Evolutionary conservation across 1,140 invertebrate genomes (phyloP).

Genomic region (Bombus pascuorum): DNA sequence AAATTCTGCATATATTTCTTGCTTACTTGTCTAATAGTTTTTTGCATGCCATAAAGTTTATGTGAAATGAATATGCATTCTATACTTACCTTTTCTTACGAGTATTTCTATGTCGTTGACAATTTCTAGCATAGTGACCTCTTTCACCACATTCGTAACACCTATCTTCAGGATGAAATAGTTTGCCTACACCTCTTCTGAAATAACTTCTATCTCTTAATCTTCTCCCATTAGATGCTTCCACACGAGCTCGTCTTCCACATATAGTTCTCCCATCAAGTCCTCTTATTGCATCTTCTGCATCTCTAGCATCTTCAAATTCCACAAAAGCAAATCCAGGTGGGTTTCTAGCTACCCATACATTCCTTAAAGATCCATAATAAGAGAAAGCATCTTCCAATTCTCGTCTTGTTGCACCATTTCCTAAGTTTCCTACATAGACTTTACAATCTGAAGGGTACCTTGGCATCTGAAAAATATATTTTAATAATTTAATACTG

Average conservation of each 20-base stretch:
- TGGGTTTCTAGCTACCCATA: slow-evolving; percentile 97
- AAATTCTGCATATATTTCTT: slow-evolving; percentile 27
- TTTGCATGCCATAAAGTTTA: slow-evolving; percentile 41
- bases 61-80: background rate
- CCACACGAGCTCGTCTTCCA: slow-evolving; percentile 94
- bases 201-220: slow-evolving; percentile 75
- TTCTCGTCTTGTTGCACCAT: slow-evolving; percentile 94
- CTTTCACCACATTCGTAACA: slow-evolving; percentile 96
- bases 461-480: slow-evolving; percentile 85
- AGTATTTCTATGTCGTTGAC: slow-evolving; percentile 85
- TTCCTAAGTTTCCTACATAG: slow-evolving; percentile 97
- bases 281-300: slow-evolving; percentile 94
- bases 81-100: slow-evolving; percentile 84
- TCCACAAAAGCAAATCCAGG: slow-evolving; percentile 98
- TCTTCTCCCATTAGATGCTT: slow-evolving; percentile 93
- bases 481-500: background rate
- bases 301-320: slow-evolving; percentile 95
- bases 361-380: slow-evolving; percentile 96
- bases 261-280: slow-evolving; percentile 91
- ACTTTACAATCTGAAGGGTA: slow-evolving; percentile 96
- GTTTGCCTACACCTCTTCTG: slow-evolving; percentile 85
- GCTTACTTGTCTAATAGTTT: slow-evolving; percentile 42
- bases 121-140: slow-evolving; percentile 96
- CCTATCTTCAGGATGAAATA: slow-evolving; percentile 91
- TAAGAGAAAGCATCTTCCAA: slow-evolving; percentile 96